Percentiles rank a stretch among this genome's conserved stretches.
These are phyloP conservation scores for Fistularia tabacaria DNA, from an alignment of 2,797 vertebrate genomes.

Conservation along the genomic window DNA sequence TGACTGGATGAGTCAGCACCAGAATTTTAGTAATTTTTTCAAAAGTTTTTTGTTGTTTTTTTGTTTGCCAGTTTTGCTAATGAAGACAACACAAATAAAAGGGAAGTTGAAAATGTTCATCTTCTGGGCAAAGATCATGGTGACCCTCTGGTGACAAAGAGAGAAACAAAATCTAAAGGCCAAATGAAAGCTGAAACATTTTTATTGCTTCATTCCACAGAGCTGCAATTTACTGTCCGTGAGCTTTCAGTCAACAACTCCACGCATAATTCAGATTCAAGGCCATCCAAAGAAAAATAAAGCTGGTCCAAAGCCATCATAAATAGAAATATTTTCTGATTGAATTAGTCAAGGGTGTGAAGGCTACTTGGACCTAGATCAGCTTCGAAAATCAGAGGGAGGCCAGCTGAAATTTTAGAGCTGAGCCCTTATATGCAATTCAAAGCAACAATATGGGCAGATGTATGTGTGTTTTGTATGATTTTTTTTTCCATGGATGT, in stretches of 20 bases:
- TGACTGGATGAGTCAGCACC: slow-evolving; percentile 24
- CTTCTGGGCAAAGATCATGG: slow-evolving; percentile 27
- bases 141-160: slow-evolving; percentile 30
- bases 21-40: slow-evolving; percentile 39
- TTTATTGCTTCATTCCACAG: slow-evolving; percentile 23
- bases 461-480: too few relatives aligned
- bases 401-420: too few relatives aligned
- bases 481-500: too few relatives aligned
- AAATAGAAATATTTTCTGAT: background rate
- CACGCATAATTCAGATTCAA: slow-evolving; percentile 43
- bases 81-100: slow-evolving; percentile 39
- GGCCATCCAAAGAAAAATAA: slow-evolving; percentile 14
- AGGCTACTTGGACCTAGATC: too few relatives aligned
- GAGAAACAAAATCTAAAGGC: slow-evolving; percentile 28
- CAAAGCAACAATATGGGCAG: too few relatives aligned
- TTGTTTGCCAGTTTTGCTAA: slow-evolving; percentile 29
- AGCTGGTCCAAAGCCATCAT: background rate
- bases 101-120: slow-evolving; percentile 53
- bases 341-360: background rate
- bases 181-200: slow-evolving; percentile 21
- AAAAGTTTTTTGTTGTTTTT: slow-evolving; percentile 26
- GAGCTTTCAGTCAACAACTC: slow-evolving; percentile 23
- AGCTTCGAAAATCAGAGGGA: too few relatives aligned
- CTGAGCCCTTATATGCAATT: too few relatives aligned
- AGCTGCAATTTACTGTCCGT: slow-evolving; percentile 16